A percentile compares a stretch with the other conserved stretches of the same genome.
These are phyloP conservation scores for Acrossocheilus wenchowensis DNA, from an alignment of 2,797 vertebrate species.

Conservation along the genomic window DNA sequence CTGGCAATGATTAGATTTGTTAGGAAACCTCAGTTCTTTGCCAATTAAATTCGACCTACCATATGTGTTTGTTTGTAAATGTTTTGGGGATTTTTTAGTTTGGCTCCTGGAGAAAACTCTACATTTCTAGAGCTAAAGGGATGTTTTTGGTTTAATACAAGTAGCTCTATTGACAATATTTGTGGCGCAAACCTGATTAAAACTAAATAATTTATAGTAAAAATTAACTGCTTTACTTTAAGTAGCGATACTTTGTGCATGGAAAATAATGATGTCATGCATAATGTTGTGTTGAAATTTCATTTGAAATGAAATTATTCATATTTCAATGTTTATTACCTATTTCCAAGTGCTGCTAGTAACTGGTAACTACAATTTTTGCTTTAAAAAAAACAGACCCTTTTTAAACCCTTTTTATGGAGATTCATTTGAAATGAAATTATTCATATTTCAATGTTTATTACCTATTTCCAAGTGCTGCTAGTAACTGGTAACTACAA, in stretches of 20 bases:
- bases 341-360: too few relatives aligned
- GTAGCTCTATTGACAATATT: not conserved
- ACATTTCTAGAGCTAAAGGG: not conserved
- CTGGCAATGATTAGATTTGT: not conserved
- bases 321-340: not conserved
- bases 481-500: too few relatives aligned
- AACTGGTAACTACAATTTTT: too few relatives aligned
- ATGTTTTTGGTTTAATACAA: not conserved
- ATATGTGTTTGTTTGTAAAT: conserved; percentile 1
- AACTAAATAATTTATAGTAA: not conserved
- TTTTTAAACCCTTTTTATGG: too few relatives aligned
- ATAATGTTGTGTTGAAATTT: not conserved
- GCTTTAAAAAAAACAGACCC: too few relatives aligned
- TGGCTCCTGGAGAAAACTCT: not conserved
- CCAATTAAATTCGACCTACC: not conserved
- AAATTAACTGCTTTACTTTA: not conserved
- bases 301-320: too few relatives aligned
- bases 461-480: not conserved
- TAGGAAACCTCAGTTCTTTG: not conserved
- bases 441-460: too few relatives aligned
- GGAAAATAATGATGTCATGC: not conserved
- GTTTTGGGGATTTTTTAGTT: not conserved
- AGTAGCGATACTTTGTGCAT: not conserved
- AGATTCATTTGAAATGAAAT: too few relatives aligned
- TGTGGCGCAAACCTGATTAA: not conserved